Conservation (phyloP, 2,797 vertebrate genomes). For the Psittacula derbiana region DNA sequence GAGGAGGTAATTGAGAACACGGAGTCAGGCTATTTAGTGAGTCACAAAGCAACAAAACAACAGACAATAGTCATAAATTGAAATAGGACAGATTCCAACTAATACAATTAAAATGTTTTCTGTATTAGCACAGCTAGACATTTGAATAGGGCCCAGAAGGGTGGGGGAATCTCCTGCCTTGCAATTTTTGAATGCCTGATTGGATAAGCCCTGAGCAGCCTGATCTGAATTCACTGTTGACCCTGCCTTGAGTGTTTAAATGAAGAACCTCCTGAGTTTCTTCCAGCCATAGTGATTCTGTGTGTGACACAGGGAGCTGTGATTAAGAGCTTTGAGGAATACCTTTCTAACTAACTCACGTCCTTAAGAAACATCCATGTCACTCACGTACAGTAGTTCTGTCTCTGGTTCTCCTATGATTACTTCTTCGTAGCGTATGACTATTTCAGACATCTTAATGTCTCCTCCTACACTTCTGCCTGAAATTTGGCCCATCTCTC, state of each 20-base stretch:
- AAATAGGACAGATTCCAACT: neutral
- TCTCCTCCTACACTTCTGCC: neutral
- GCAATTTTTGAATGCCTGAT: neutral
- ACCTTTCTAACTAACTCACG: neutral
- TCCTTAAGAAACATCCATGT: neutral
- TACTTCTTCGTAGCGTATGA: neutral
- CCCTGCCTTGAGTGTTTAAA: neutral
- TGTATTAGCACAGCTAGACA: neutral
- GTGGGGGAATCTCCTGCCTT: neutral
- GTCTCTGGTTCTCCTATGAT: neutral
- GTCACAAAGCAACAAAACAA: neutral
- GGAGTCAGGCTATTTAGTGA: neutral
- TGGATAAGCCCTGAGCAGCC: neutral
- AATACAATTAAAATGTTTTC: neutral
- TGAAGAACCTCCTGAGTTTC: neutral
- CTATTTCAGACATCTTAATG: neutral
- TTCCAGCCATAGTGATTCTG: neutral
- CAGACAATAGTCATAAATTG: neutral
- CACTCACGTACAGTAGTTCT: neutral
- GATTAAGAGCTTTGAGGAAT: neutral
- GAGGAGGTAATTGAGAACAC: neutral
- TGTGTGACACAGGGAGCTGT: neutral
- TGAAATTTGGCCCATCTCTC: neutral
- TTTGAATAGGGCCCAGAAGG: neutral
- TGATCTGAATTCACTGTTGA: neutral